phyloP scores from a whole-genome alignment of 2,113 vertebrate genomes.

The Spilogale gracilis region DNA sequence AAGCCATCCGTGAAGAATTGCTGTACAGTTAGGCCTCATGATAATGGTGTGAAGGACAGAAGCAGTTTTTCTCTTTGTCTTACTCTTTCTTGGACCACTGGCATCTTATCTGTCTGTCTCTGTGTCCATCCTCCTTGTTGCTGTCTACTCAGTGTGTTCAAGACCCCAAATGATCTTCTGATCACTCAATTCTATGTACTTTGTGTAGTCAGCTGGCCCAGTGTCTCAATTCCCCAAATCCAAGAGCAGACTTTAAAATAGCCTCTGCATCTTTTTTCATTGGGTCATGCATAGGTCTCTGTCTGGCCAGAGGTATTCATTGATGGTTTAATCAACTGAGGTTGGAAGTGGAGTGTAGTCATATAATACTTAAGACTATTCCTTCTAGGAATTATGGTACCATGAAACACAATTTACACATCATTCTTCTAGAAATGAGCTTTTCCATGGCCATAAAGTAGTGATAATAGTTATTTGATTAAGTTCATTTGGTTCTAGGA shows the following conservation, averaged over 20 bases:
- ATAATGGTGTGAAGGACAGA: not conserved
- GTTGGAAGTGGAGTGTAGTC: not conserved
- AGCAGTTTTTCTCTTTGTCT: not conserved
- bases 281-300: not conserved
- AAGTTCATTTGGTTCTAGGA: slow-evolving; percentile 20
- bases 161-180: not conserved
- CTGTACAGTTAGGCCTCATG: not conserved
- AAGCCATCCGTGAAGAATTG: not conserved
- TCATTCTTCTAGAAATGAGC: not conserved
- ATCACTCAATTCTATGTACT: not conserved
- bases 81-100: not conserved
- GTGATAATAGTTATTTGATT: not conserved
- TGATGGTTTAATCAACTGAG: not conserved
- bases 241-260: slow-evolving; percentile 18
- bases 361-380: not conserved
- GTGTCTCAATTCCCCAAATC: not conserved
- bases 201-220: not conserved
- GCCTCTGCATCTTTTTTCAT: not conserved
- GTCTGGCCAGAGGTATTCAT: not conserved
- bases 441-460: slow-evolving; percentile 7
- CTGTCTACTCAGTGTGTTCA: not conserved
- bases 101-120: not conserved
- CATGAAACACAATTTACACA: not conserved
- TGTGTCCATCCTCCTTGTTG: not conserved
- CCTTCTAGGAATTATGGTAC: not conserved